Conservation (phyloP, 30 jellyfish, hydroid and myxozoan genomes). For the Pseudorhiza aurosa region DNA sequence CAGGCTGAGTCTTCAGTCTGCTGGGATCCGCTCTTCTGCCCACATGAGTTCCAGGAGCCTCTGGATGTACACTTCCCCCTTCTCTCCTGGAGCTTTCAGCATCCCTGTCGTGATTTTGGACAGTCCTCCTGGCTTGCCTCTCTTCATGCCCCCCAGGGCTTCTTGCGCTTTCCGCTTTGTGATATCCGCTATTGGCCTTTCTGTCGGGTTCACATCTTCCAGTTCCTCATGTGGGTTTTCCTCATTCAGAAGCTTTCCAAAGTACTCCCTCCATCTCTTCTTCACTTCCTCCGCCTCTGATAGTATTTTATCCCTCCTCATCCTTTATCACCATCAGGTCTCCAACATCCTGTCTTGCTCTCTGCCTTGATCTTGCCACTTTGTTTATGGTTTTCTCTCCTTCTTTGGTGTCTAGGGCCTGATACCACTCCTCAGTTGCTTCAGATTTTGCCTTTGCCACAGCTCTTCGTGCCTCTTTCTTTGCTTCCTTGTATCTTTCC, state of each 20-base stretch:
- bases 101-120: conserved; percentile 28
- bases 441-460: conserved; percentile 21
- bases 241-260: conserved; percentile 14
- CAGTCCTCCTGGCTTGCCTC: conserved; percentile 44
- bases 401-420: conserved; percentile 1
- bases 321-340: not conserved
- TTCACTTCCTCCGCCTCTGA: conserved; percentile 14
- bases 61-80: not conserved
- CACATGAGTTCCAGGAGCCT: not conserved
- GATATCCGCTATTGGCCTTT: not conserved
- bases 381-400: not conserved
- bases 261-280: conserved; percentile 46
- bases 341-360: conserved; percentile 20
- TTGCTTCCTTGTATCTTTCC: conserved; percentile 8
- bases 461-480: conserved; percentile 14
- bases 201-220: not conserved
- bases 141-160: conserved; percentile 38
- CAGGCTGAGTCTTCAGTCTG: conserved; percentile 22
- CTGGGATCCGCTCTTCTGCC: conserved; percentile 36
- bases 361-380: conserved; percentile 21
- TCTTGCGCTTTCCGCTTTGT: conserved; percentile 5
- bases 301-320: conserved; percentile 18
- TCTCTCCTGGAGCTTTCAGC: conserved; percentile 17
- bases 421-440: conserved; percentile 15
- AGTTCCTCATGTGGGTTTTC: conserved; percentile 24